These are phyloP conservation scores for Parasteatoda lunata DNA, from an alignment of 2,888 invertebrate genomes.

Conservation along the genomic window DNA sequence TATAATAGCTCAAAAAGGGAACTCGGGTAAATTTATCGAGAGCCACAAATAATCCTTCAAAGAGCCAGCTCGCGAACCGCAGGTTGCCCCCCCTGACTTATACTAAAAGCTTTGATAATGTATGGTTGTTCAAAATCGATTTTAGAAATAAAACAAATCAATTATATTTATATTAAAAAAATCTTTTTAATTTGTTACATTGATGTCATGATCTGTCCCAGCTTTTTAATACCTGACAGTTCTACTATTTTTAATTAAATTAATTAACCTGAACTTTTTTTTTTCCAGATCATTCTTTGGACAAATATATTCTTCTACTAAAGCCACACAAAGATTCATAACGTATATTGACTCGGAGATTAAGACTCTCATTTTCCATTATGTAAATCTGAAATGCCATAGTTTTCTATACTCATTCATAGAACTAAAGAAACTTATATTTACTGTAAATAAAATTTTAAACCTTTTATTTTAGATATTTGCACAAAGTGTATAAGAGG, in stretches of 20 bases:
- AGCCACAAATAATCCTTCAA: too few relatives aligned
- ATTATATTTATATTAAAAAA: too few relatives aligned
- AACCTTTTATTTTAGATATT: conserved; percentile 3
- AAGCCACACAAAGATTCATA: conserved; percentile 43
- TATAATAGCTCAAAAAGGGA: too few relatives aligned
- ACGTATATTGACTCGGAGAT: conserved; percentile 1
- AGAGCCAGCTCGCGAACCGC: too few relatives aligned
- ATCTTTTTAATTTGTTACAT: too few relatives aligned
- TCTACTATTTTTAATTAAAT: neutral
- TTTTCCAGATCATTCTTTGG: conserved; percentile 41
- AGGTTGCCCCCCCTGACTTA: too few relatives aligned
- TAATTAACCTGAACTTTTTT: conserved; percentile 1
- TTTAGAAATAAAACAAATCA: too few relatives aligned
- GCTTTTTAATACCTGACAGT: neutral
- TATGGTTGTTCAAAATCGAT: too few relatives aligned
- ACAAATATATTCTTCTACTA: conserved; percentile 52
- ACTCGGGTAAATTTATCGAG: too few relatives aligned
- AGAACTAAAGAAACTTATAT: conserved; percentile 25
- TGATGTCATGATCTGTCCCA: too few relatives aligned
- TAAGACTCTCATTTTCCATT: conserved; percentile 19
- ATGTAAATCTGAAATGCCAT: conserved; percentile 14
- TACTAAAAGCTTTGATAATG: too few relatives aligned
- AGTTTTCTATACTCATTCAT: conserved; percentile 37
- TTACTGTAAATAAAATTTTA: conserved; percentile 56
- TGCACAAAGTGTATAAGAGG: conserved; percentile 5